Percentiles rank a stretch among this genome's conserved stretches.
These are phyloP conservation scores for Pogonophryne albipinna DNA, from an alignment of 2,797 vertebrate species.

Conservation along the genomic window DNA sequence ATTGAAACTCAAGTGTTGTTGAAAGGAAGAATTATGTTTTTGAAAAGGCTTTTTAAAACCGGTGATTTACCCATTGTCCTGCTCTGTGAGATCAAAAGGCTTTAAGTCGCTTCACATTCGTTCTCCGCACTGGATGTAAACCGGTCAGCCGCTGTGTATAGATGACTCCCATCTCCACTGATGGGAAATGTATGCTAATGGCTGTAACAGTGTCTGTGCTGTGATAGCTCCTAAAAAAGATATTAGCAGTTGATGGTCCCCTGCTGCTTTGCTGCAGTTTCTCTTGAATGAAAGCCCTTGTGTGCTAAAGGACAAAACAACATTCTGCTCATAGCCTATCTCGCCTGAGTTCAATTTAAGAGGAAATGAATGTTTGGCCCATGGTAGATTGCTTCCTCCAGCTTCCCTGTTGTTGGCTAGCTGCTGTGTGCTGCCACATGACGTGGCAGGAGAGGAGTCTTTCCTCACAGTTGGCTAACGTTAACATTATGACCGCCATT, in stretches of 20 bases:
- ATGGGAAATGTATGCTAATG: constrained; percentile 43
- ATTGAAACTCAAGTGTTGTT: constrained; percentile 34
- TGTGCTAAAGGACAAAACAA: constrained; percentile 30
- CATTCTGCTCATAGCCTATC: constrained; percentile 12
- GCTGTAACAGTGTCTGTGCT: constrained; percentile 26
- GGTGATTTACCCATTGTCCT: constrained; percentile 31
- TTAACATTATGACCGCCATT: not conserved
- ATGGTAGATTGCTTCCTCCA: constrained; percentile 35
- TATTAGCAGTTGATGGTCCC: constrained; percentile 30
- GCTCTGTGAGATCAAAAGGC: constrained; percentile 36
- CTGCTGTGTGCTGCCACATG: constrained; percentile 10
- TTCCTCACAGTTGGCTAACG: constrained; percentile 2
- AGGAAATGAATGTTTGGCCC: constrained; percentile 42
- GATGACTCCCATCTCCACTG: constrained; percentile 27
- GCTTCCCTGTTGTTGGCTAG: not conserved
- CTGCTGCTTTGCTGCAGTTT: constrained; percentile 36
- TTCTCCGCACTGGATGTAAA: constrained; percentile 45
- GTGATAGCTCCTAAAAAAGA: constrained; percentile 40
- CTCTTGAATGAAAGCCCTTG: constrained; percentile 34
- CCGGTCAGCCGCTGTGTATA: constrained; percentile 28
- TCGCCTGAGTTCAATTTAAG: constrained; percentile 40
- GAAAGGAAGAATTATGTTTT: constrained; percentile 14
- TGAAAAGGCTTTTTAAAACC: constrained; percentile 21
- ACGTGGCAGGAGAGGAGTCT: constrained; percentile 21
- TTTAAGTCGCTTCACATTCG: constrained; percentile 28